phyloP scores from a whole-genome alignment of 1,140 invertebrate species.

The Cylas formicarius region DNA sequence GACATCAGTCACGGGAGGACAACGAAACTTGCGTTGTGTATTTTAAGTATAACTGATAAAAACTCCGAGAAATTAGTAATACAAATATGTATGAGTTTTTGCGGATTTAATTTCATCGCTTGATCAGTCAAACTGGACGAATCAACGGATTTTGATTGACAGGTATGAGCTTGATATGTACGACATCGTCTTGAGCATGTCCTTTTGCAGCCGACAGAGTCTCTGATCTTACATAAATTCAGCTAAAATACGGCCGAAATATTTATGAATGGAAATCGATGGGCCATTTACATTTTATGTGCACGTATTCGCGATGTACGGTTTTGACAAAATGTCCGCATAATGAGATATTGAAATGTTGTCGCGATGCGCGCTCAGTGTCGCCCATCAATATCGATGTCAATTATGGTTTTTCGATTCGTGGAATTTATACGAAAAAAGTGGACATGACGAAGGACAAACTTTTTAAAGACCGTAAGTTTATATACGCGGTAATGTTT shows the following conservation, averaged over 20 bases:
- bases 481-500: too few relatives aligned
- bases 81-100: conserved; percentile 28
- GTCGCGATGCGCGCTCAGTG: conserved; percentile 20
- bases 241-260: conserved; percentile 24
- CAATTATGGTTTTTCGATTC: conserved; percentile 17
- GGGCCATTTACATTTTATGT: conserved; percentile 21
- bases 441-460: too few relatives aligned
- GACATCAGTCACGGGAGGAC: too few relatives aligned
- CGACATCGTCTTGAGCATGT: conserved; percentile 21
- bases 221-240: conserved; percentile 28
- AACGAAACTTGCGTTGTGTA: too few relatives aligned
- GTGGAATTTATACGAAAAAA: background rate
- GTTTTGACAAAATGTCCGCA: conserved; percentile 22
- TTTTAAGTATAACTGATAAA: conserved; percentile 9
- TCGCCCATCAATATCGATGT: conserved; percentile 22
- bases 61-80: conserved; percentile 23
- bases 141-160: conserved; percentile 22
- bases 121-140: conserved; percentile 19
- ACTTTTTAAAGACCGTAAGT: too few relatives aligned
- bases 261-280: conserved; percentile 28
- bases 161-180: conserved; percentile 26
- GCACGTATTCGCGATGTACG: conserved; percentile 13
- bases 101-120: conserved; percentile 23
- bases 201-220: conserved; percentile 24
- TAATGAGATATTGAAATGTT: conserved; percentile 24